Conservation (phyloP, 1,140 invertebrate species). For the Daktulosphaira vitifoliae region DNA sequence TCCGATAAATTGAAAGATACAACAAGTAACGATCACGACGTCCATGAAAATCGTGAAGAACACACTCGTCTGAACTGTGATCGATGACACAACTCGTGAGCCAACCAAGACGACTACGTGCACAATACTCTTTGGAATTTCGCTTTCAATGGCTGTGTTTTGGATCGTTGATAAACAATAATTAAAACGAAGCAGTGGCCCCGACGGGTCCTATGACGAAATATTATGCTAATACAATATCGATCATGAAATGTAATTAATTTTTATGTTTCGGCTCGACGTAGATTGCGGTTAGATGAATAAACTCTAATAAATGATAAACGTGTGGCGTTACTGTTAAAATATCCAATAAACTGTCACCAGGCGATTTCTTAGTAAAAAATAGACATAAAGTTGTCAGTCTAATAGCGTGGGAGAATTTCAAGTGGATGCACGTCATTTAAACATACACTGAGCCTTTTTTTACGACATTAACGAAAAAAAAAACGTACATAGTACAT, state of each 20-base stretch:
- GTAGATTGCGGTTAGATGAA: too few relatives aligned
- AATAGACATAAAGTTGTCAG: too few relatives aligned
- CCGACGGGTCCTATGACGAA: constrained; percentile 5
- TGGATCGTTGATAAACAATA: too few relatives aligned
- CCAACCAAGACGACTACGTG: too few relatives aligned
- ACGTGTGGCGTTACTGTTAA: too few relatives aligned
- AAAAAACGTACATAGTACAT: neutral
- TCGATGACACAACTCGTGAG: constrained; percentile 2
- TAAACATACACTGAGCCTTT: constrained; percentile 22
- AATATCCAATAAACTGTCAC: too few relatives aligned
- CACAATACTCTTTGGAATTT: neutral
- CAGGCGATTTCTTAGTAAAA: too few relatives aligned
- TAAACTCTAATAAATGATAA: too few relatives aligned
- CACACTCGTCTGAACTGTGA: neutral
- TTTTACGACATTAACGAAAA: neutral
- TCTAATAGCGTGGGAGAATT: neutral
- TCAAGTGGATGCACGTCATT: constrained; percentile 15
- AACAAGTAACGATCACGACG: neutral
- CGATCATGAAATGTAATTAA: constrained; percentile 15
- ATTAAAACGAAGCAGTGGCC: neutral
- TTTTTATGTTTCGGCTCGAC: neutral
- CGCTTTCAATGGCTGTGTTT: constrained; percentile 1
- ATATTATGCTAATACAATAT: neutral
- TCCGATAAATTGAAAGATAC: neutral
- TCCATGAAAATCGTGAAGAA: neutral